phyloP scores from a whole-genome alignment of 2,888 invertebrate species.

The Lasiommata megera region DNA sequence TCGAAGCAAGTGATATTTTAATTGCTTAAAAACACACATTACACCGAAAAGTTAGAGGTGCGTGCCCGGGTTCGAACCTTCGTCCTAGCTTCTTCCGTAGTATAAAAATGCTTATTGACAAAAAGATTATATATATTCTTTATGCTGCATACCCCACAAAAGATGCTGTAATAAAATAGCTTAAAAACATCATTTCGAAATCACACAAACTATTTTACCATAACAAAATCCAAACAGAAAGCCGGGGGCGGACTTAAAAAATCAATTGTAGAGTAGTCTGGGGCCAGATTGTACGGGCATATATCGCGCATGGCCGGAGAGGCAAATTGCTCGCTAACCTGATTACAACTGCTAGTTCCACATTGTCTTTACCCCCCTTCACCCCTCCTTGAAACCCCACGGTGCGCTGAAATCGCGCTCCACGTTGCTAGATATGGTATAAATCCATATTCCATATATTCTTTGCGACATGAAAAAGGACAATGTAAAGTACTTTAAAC shows the following conservation, averaged over 20 bases:
- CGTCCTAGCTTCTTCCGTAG: too few relatives aligned
- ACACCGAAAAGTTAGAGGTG: too few relatives aligned
- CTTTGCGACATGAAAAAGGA: too few relatives aligned
- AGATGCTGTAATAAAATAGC: too few relatives aligned
- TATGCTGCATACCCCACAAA: too few relatives aligned
- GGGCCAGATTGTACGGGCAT: slow-evolving; percentile 60
- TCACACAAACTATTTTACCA: slow-evolving; percentile 8
- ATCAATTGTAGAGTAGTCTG: slow-evolving; percentile 46
- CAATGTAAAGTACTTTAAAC: too few relatives aligned
- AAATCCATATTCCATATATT: neutral
- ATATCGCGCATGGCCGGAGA: slow-evolving; percentile 85
- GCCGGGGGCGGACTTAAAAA: slow-evolving; percentile 40
- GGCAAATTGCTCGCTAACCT: slow-evolving; percentile 91
- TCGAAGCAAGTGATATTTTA: too few relatives aligned
- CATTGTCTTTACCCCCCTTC: slow-evolving; percentile 62
- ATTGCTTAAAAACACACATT: too few relatives aligned
- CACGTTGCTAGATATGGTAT: slow-evolving; percentile 33
- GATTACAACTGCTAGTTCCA: slow-evolving; percentile 84
- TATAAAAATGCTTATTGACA: too few relatives aligned
- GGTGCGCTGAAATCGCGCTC: neutral
- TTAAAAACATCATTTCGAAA: neutral
- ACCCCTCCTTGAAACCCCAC: slow-evolving; percentile 30
- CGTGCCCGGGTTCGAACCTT: too few relatives aligned
- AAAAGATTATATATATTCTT: neutral
- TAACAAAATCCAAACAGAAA: slow-evolving; percentile 24